phyloP scores from a whole-genome alignment of 92 coral and sea anemone species.

The Montipora capitata region DNA sequence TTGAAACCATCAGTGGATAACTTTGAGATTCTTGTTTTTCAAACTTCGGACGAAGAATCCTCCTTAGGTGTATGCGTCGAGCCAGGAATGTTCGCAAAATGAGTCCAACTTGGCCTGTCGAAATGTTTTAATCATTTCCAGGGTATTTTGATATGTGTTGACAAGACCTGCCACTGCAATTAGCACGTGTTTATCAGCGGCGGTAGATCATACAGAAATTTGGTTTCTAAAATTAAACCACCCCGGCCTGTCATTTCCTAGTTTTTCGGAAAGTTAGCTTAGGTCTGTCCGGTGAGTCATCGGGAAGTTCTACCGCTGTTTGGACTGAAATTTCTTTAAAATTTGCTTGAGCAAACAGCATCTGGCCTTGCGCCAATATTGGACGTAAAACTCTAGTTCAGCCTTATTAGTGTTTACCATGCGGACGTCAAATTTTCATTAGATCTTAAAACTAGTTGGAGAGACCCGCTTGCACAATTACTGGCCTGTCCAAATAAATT shows the following conservation, averaged over 20 bases:
- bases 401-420: constrained; percentile 81
- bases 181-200: constrained; percentile 93
- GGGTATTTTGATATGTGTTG: constrained; percentile 91
- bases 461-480: constrained; percentile 84
- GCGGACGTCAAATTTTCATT: constrained; percentile 64
- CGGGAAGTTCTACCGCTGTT: constrained; percentile 78
- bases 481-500: constrained; percentile 83
- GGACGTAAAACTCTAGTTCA: constrained; percentile 57
- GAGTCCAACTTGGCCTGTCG: constrained; percentile 45
- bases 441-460: constrained; percentile 65
- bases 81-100: neutral
- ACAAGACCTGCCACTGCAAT: constrained; percentile 90
- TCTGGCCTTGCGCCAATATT: constrained; percentile 91
- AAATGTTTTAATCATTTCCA: constrained; percentile 80
- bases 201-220: constrained; percentile 82
- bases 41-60: constrained; percentile 17
- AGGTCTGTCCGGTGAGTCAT: constrained; percentile 57
- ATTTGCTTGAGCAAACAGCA: constrained; percentile 83
- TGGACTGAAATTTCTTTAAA: constrained; percentile 79
- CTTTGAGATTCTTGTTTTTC: constrained; percentile 4
- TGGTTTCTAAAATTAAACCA: constrained; percentile 76
- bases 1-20: constrained; percentile 46
- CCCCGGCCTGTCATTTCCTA: constrained; percentile 73
- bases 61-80: constrained; percentile 8
- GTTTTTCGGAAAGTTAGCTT: constrained; percentile 67